Evolutionary conservation across 2,113 vertebrate genomes (phyloP), one percentile per base, ranked within the genome.

Genomic region (Fulica atra): DNA sequence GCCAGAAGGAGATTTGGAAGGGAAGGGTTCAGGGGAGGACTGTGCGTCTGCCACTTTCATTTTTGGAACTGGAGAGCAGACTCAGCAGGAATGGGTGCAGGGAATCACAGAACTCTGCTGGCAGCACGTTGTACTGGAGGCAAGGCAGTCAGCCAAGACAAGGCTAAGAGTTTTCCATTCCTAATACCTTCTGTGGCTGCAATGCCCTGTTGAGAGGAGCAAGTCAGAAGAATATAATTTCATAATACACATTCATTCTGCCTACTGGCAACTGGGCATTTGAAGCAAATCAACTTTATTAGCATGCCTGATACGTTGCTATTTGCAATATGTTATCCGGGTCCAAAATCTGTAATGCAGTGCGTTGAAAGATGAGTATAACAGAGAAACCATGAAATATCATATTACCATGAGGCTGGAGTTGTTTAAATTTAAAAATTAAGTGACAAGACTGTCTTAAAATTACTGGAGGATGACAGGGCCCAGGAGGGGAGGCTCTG

Each of bases 1-100:
- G 23, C 26, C 36, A 70, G 65, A 50, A 93, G 36, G 17, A 81
- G 7, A 10, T 54, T 54, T 70, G 54, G 60, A 57, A 79, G 4
- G 26, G 13, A 83, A 66, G 26, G 16, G 46, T 84, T 89, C 6
- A 6, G 40, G 74, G n/a, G 24, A 76, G 56, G 31, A 21, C 20
- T 86, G 3, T 59, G 35, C 4, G 48, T 23, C 61, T 90, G 51
- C 48, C 86, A 53, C 59, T 70, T 89, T 88, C 36, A 6, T 64
- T 94, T 94, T 81, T 78, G 81, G 56, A 92, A 70, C 26, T n/a
- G 59, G 26, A 89, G 68, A 94, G n/a, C 25, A 78, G 51, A 71
- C 24, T 78, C 51, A 74, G 35, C 25, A 61, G 23, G 38, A 96
- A 73, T 12, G 35, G n/a, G 26, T 51, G 20, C 24, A 73, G 25